phyloP scores from a whole-genome alignment of 2,797 vertebrate genomes.

The Crax fasciolata region DNA sequence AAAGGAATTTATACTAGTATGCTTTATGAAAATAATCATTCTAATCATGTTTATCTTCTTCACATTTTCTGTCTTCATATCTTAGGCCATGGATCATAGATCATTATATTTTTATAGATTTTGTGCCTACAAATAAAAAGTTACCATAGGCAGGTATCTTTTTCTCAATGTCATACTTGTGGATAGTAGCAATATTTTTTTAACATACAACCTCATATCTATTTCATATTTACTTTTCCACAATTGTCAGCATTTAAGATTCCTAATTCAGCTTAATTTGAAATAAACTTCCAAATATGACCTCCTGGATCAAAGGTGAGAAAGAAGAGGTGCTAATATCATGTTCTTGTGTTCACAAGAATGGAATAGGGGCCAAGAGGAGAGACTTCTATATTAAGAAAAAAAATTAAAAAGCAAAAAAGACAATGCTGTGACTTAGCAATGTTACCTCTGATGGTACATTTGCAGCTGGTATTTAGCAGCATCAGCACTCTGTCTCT shows the following conservation, averaged over 20 bases:
- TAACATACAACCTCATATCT: not conserved
- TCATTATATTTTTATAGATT: not conserved
- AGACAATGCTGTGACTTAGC: constrained; percentile 32
- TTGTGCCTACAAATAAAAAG: not conserved
- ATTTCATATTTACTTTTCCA: not conserved
- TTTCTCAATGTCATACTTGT: not conserved
- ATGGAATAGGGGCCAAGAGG: not conserved
- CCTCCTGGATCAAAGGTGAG: not conserved
- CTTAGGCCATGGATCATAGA: not conserved
- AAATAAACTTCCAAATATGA: not conserved
- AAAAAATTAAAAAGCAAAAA: not conserved
- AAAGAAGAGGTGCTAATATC: not conserved
- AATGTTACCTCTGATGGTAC: constrained; percentile 11
- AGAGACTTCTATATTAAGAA: not conserved
- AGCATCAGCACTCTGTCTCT: not conserved
- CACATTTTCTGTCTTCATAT: not conserved
- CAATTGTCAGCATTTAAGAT: not conserved
- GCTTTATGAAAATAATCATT: not conserved
- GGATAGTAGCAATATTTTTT: not conserved
- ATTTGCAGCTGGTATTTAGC: constrained; percentile 48
- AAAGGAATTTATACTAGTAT: not conserved
- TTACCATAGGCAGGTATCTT: not conserved
- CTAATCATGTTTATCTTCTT: not conserved
- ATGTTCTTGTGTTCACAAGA: not conserved
- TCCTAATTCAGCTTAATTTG: constrained; percentile 29